Evolutionary conservation across 2,113 vertebrate species (phyloP), one percentile per base, ranked within the genome.

Genomic region (Chunga burmeisteri): DNA sequence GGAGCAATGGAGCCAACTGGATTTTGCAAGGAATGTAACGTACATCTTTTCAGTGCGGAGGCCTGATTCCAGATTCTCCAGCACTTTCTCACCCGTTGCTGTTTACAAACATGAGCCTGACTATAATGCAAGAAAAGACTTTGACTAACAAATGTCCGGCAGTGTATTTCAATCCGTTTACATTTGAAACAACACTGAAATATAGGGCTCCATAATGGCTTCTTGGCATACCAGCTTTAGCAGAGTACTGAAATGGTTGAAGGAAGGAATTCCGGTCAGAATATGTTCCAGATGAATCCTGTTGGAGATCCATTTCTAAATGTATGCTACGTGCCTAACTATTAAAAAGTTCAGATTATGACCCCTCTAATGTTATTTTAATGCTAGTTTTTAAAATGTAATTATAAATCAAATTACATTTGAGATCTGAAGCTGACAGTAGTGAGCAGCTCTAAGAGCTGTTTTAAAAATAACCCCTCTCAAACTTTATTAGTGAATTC

Each of bases 331-430:
- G 44, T 94, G 93, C 95, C 70, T 77, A 47, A 90, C 92, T 94
- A 81, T 78, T 93, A 93, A 94, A 97, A 97, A 96, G 93, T 96
- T 98, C 94, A 96, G 92, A 96, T 96, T 97, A 97, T 96, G 97
- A 97, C 96, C 97, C 84, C 59, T 94, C 89, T 91, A 92, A 96
- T 96, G 98, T 97, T 97, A 98, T 98, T 98, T 98, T 98, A 96
- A 98, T 98, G 97, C 91, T 97, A 94, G 97, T 96, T 98, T 98
- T 97, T 94, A 96, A 96, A 98, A 97, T 98, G 97, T 97, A 98
- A 98, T 98, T 98, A 98, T 98, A 98, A 98, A 98, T 98, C 97
- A 98, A 98, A 97, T 98, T 97, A 93, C 96, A 90, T 97, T 97
- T 96, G 95, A 97, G 96, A 97, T 96, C 40, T 87, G 96, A 96